Evolutionary conservation across 1,140 invertebrate genomes (phyloP), one percentile per base, ranked within the genome.

Genomic region (Ceratosolen solmsi): DNA sequence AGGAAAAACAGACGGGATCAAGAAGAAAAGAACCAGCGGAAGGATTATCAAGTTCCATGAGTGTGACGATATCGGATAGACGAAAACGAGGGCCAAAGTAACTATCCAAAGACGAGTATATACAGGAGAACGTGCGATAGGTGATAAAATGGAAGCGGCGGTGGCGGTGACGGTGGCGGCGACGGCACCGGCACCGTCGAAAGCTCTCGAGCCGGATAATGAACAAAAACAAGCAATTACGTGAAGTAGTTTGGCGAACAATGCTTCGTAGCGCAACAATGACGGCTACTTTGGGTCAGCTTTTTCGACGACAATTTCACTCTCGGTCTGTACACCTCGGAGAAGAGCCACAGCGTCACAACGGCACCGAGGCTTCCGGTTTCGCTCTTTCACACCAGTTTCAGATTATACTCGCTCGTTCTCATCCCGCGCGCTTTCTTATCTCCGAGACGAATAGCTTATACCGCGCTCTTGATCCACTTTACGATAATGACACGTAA

Each of bases 201-300:
- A n/a, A 83, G 83, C 76, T 70, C 85, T 85, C 84, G 81, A 54
- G 17, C 79, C 82, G 84, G 75, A 80, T 84, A 86, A 87, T 86
- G 86, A 86, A 87, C 84, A 86, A 87, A 87, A 87, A 87, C 86
- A 87, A 85, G 85, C 86, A 86, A 86, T 87, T 86, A 86, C 84
- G 78, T 80, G 80, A 87, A 86, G 86, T 86, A 87, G 86, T 87
- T 86, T 84, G 82, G 75, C 70, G 86, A 86, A 86, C 87, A 87
- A 86, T 87, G 85, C 84, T 65, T 84, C 81, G 83, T 82, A 73
- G 51, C 56, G 79, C 77, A 86, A 87, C 86, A 87, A 86, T 86
- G 84, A 82, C 82, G 81, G 54, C 73, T 68, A 86, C 85, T 86
- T 85, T 77, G 33, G 63, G 82, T 84, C 80, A 54, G 82, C 75